Evolutionary conservation across 2,888 invertebrate species (phyloP).

Genomic region (Acrocyrtus sp.): DNA sequence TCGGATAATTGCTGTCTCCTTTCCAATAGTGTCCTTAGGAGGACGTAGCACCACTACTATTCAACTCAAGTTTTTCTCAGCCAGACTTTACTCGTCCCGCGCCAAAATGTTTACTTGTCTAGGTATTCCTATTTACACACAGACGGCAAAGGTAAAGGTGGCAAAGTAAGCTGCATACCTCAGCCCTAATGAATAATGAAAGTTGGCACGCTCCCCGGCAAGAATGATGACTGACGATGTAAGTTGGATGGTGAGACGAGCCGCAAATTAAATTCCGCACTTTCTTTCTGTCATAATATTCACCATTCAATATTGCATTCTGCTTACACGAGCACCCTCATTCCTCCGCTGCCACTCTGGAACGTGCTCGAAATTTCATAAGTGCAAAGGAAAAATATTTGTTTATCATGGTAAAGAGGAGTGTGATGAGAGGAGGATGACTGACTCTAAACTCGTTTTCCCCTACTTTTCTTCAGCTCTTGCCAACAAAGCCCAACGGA

Average conservation of each 20-base stretch:
- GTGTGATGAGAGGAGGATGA: slow-evolving; percentile 10
- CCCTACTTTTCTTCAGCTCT: not conserved
- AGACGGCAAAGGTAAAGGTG: too few relatives aligned
- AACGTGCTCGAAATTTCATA: slow-evolving; percentile 41
- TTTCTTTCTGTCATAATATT: slow-evolving; percentile 5
- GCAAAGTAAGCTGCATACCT: not conserved
- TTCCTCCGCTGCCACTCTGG: not conserved
- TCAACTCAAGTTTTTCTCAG: too few relatives aligned
- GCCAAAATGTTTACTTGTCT: too few relatives aligned
- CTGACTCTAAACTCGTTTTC: too few relatives aligned
- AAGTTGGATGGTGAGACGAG: slow-evolving; percentile 9
- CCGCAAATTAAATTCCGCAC: slow-evolving; percentile 48
- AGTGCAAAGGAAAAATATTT: slow-evolving; percentile 38
- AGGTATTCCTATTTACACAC: too few relatives aligned
- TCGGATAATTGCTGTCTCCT: too few relatives aligned
- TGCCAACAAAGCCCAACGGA: slow-evolving; percentile 3
- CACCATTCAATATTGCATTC: not conserved
- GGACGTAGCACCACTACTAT: too few relatives aligned
- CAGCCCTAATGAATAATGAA: not conserved
- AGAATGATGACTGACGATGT: not conserved
- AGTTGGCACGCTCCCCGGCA: not conserved
- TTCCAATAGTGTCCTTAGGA: too few relatives aligned
- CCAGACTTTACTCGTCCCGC: too few relatives aligned
- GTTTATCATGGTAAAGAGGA: slow-evolving; percentile 10
- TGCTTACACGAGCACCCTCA: too few relatives aligned